A percentile compares a stretch with the other conserved stretches of the same genome.
Conservation (phyloP, 2,113 vertebrate genomes). For the Dipodomys merriami region DNA sequence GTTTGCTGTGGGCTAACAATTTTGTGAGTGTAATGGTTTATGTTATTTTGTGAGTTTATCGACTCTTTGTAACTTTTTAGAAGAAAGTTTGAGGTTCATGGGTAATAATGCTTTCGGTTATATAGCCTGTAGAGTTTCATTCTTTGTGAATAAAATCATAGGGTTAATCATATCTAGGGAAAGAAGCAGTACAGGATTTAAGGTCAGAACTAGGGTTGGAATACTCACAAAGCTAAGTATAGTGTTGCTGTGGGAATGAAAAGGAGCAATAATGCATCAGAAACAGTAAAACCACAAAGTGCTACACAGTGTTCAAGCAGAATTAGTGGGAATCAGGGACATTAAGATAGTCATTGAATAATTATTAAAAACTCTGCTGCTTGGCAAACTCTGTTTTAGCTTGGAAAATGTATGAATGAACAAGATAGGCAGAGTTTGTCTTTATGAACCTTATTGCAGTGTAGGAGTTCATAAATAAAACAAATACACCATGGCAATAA, state of each 20-base stretch:
- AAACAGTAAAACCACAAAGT: background rate
- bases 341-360: background rate
- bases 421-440: background rate
- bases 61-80: background rate
- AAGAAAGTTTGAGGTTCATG: background rate
- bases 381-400: background rate
- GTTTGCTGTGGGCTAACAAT: background rate
- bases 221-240: background rate
- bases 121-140: background rate
- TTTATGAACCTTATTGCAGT: background rate
- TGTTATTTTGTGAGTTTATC: background rate
- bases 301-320: background rate
- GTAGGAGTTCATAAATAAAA: background rate
- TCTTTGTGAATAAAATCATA: background rate
- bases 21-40: background rate
- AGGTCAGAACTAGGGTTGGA: background rate
- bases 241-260: background rate
- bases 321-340: background rate
- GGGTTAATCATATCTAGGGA: background rate
- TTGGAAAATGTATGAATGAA: background rate
- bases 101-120: constrained; percentile 2
- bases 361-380: background rate
- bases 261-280: background rate
- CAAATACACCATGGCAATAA: background rate
- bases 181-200: background rate